Evolutionary conservation across 1,140 invertebrate species (phyloP), one percentile per base, ranked within the genome.

Genomic region (Papilio machaon): DNA sequence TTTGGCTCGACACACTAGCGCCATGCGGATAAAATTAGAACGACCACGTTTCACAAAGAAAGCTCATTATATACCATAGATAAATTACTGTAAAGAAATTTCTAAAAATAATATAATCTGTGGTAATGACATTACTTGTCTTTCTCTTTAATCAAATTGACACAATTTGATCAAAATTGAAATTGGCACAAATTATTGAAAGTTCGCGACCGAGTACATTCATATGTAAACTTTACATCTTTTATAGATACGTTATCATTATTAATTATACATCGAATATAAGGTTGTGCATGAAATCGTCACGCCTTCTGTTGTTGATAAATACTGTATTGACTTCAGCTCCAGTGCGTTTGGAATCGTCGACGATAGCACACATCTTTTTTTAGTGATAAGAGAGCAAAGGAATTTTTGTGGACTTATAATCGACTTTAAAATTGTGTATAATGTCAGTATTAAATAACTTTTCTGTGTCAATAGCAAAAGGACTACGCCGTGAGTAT

Each of bases 361-460:
- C 38, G 64, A 35, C 30, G 64, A 30, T 70, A 35, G 30, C 11
- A 70, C 15, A 70, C 64, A 35, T 70, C 23, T 70, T 70, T 70
- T 70, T 38, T 23, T 64, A 43, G 80, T 81, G 80, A 60, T 80
- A 80, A 80, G 73, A 54, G 64, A 82, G 58, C 73, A 60, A 30
- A 64, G 60, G 23, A 46, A 46, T 82, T 82, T 81, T 79, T 60
- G 49, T 79, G 77, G 19, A 79, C 19, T 70, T 70, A 15, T 79
- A 67, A 47, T 67, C n/a, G 91, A 79, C 47, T 92, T 86, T 89
- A 85, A 78, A 77, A 80, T 82, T 84, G 83, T 80, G 60, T 79
- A 85, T 77, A 79, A 92, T 92, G 91, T 91, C 91, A 83, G 90
- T 91, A 82, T 82, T 92, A 74, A 92, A 91, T 81, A 92, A 92